phyloP scores from a whole-genome alignment of 2,888 invertebrate genomes.

The Metallyticus violacea region DNA sequence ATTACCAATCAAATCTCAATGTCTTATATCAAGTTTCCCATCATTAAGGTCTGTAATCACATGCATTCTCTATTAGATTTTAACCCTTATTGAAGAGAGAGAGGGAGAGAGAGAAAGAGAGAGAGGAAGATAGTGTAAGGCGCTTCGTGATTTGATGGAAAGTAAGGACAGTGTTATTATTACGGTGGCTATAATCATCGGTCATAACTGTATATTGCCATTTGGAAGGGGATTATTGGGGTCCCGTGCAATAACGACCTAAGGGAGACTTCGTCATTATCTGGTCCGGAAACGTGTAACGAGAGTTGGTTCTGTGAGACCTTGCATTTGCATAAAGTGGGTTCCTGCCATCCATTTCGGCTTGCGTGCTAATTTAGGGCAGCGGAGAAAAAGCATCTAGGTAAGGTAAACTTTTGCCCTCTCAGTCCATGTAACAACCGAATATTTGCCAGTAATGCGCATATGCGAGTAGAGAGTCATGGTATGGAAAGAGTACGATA shows the following conservation, averaged over 20 bases:
- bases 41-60: conserved; percentile 23
- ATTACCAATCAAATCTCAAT: conserved; percentile 30
- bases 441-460: neutral
- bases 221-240: neutral
- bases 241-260: neutral
- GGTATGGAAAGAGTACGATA: too few species aligned
- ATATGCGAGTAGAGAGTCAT: too few species aligned
- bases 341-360: neutral
- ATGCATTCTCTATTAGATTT: conserved; percentile 18
- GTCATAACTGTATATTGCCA: conserved; percentile 16
- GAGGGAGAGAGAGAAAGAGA: neutral
- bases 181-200: conserved; percentile 14
- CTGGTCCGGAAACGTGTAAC: neutral
- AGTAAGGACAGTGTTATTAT: conserved; percentile 14
- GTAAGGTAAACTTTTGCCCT: neutral
- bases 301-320: neutral
- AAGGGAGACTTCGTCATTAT: neutral
- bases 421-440: neutral
- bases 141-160: conserved; percentile 15
- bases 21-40: conserved; percentile 21
- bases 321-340: neutral
- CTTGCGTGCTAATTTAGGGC: neutral
- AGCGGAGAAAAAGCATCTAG: neutral
- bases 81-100: conserved; percentile 15
- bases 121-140: neutral